Conservation (phyloP, 2,113 vertebrate genomes). For the Proterorhinus semilunaris region DNA sequence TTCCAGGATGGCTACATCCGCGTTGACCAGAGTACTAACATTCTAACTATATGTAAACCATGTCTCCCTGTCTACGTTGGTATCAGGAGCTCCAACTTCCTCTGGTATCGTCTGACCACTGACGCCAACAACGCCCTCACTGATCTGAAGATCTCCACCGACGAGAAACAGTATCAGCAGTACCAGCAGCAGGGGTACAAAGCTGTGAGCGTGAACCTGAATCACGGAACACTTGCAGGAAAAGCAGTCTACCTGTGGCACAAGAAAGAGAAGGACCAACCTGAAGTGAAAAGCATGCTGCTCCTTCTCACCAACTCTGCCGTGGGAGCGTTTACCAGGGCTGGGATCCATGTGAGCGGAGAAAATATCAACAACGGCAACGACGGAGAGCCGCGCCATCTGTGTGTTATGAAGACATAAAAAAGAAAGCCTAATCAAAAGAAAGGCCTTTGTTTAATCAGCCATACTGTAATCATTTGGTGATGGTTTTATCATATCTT, state of each 20-base stretch:
- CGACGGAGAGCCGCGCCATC: not conserved
- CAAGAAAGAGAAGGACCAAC: not conserved
- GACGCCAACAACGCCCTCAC: not conserved
- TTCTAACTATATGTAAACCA: too few species aligned
- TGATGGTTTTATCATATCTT: not conserved
- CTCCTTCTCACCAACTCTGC: not conserved
- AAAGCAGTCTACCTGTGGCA: not conserved
- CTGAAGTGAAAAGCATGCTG: not conserved
- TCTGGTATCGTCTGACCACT: not conserved
- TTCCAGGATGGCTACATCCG: not conserved
- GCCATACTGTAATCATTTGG: not conserved
- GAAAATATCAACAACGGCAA: not conserved
- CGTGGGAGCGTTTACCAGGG: not conserved
- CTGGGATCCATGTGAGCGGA: not conserved
- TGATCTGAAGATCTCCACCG: not conserved
- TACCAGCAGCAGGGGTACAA: not conserved
- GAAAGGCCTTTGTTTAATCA: not conserved
- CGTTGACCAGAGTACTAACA: not conserved
- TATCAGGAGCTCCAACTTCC: not conserved
- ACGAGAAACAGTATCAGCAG: rapidly evolving
- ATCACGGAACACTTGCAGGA: not conserved
- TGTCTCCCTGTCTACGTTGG: too few species aligned
- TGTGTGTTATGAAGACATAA: not conserved
- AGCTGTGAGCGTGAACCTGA: not conserved
- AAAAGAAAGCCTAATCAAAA: not conserved